A percentile compares a stretch with the other conserved stretches of the same genome.
Conservation (phyloP, 2,797 vertebrate species). For the Myotis findleyi region DNA sequence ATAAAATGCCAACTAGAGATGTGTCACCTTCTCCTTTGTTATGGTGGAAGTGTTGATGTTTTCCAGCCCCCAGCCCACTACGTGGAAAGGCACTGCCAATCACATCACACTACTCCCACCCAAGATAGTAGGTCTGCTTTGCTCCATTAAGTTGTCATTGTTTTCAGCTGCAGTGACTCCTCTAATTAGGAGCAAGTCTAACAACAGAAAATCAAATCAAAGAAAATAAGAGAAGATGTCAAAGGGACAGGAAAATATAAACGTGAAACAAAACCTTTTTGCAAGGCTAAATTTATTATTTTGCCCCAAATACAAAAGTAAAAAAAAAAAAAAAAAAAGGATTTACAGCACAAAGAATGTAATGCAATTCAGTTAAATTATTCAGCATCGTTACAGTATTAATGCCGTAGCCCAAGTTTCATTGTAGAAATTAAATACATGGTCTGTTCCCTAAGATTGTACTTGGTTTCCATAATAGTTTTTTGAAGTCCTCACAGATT, state of each 20-base stretch:
- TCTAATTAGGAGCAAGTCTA: slow-evolving; percentile 42
- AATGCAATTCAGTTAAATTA: slow-evolving; percentile 59
- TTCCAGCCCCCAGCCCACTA: background rate
- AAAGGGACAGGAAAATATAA: slow-evolving; percentile 45
- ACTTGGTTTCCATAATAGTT: slow-evolving; percentile 54
- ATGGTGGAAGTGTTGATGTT: background rate
- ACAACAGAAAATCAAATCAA: slow-evolving; percentile 49
- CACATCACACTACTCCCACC: background rate
- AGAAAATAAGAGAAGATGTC: slow-evolving; percentile 40
- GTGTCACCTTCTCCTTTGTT: background rate
- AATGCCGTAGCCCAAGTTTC: slow-evolving; percentile 61
- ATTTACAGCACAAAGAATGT: slow-evolving; percentile 35
- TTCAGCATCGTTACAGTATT: slow-evolving; percentile 56
- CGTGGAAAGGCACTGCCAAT: slow-evolving; percentile 17
- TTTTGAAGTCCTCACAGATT: slow-evolving; percentile 73
- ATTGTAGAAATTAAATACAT: slow-evolving; percentile 69
- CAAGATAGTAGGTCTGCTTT: slow-evolving; percentile 38
- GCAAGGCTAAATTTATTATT: slow-evolving; percentile 55
- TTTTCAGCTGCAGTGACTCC: slow-evolving; percentile 32
- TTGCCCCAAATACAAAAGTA: slow-evolving; percentile 33
- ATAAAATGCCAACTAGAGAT: background rate
- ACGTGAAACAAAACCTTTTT: slow-evolving; percentile 30
- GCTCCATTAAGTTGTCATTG: background rate
- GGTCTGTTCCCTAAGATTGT: slow-evolving; percentile 60
- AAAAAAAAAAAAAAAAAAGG: background rate